Percentiles rank a stretch among this genome's conserved stretches.
Conservation (phyloP, 2,888 invertebrate genomes). For the Tolmerus cingulatus region DNA sequence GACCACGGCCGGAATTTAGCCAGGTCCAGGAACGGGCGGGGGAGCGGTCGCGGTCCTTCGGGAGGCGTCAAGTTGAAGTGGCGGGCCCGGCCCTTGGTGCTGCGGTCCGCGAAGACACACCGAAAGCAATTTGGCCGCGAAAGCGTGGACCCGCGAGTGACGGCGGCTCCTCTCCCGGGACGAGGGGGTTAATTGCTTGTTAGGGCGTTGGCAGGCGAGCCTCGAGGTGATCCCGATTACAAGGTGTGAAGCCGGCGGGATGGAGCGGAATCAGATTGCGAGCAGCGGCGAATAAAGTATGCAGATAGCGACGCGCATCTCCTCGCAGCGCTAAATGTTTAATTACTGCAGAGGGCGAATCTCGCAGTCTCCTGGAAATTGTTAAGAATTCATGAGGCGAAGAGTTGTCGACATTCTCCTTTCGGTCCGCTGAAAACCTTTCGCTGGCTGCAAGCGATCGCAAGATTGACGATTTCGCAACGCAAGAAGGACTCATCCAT, state of each 20-base stretch:
- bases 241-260: conserved; percentile 1
- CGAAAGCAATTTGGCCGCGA: conserved; percentile 7
- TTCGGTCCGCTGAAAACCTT: neutral
- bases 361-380: neutral
- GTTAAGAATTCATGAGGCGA: neutral
- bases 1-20: neutral
- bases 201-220: conserved; percentile 27
- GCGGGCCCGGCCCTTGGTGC: conserved; percentile 11
- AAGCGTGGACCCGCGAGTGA: neutral
- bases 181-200: conserved; percentile 33
- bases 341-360: neutral
- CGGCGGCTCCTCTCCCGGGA: conserved; percentile 11
- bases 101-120: neutral
- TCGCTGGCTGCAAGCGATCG: neutral
- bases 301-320: neutral
- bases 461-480: neutral
- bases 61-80: conserved; percentile 8
- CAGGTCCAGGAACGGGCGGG: neutral
- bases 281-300: neutral
- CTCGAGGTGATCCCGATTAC: conserved; percentile 15
- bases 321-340: neutral
- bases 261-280: neutral
- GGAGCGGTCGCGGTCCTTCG: neutral
- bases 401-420: neutral
- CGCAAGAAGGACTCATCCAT: neutral